Evolutionary conservation across 2,888 invertebrate species (phyloP).

Genomic region (Gisinianus flammeolus): DNA sequence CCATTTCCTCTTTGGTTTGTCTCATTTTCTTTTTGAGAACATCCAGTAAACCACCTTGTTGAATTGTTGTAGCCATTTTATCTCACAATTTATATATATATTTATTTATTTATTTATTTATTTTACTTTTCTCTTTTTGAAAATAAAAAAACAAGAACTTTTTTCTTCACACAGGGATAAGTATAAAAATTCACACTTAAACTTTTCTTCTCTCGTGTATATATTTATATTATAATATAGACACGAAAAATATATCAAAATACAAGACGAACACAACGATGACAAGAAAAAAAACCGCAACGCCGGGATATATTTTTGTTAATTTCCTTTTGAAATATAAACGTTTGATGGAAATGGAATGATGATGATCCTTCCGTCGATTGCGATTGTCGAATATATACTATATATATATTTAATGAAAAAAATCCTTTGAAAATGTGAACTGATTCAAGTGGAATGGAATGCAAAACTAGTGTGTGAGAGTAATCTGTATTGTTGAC

Average conservation of each 20-base stretch:
- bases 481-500: constrained; percentile 8
- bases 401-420: neutral
- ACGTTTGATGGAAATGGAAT: too few relatives aligned
- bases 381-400: neutral
- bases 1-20: constrained; percentile 98
- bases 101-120: constrained; percentile 12
- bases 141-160: neutral
- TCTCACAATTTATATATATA: constrained; percentile 11
- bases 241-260: neutral
- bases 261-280: too few relatives aligned
- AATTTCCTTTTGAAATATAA: neutral
- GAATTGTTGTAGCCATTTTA: constrained; percentile 85
- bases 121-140: neutral
- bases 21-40: constrained; percentile 99
- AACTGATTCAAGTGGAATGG: constrained; percentile 45
- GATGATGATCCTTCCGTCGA: too few relatives aligned
- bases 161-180: neutral
- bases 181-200: neutral
- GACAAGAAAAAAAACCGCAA: neutral
- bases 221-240: neutral
- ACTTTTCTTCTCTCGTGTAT: neutral
- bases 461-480: constrained; percentile 35
- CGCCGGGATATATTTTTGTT: neutral
- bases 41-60: constrained; percentile 92
- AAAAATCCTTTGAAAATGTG: constrained; percentile 12